phyloP scores from a whole-genome alignment of 2,797 vertebrate species.

The Antrozous pallidus region DNA sequence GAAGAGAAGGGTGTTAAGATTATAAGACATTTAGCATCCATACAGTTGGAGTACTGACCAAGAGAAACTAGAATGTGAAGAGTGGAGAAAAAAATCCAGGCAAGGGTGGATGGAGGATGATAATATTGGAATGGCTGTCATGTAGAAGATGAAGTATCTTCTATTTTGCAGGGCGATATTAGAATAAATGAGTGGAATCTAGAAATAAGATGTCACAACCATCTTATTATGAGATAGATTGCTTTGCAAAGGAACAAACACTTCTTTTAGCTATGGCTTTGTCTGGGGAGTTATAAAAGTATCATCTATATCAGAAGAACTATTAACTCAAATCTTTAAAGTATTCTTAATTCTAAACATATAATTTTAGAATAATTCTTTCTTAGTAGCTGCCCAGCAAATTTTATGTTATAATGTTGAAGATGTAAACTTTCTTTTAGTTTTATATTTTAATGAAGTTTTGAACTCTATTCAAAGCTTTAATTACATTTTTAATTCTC shows the following conservation, averaged over 20 bases:
- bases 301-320: not conserved
- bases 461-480: not conserved
- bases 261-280: not conserved
- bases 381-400: not conserved
- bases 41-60: not conserved
- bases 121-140: not conserved
- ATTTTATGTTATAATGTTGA: not conserved
- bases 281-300: not conserved
- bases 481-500: not conserved
- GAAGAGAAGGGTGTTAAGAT: not conserved
- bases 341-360: not conserved
- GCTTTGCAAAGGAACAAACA: not conserved
- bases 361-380: not conserved
- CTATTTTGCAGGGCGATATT: slow-evolving; percentile 2
- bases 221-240: not conserved
- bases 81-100: not conserved
- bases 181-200: not conserved
- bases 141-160: not conserved
- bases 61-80: not conserved
- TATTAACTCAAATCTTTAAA: not conserved
- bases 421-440: not conserved
- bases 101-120: not conserved
- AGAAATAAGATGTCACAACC: not conserved
- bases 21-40: not conserved
- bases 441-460: not conserved